phyloP scores from a whole-genome alignment of 2,888 invertebrate genomes.

The Drosophila subsilvestris region DNA sequence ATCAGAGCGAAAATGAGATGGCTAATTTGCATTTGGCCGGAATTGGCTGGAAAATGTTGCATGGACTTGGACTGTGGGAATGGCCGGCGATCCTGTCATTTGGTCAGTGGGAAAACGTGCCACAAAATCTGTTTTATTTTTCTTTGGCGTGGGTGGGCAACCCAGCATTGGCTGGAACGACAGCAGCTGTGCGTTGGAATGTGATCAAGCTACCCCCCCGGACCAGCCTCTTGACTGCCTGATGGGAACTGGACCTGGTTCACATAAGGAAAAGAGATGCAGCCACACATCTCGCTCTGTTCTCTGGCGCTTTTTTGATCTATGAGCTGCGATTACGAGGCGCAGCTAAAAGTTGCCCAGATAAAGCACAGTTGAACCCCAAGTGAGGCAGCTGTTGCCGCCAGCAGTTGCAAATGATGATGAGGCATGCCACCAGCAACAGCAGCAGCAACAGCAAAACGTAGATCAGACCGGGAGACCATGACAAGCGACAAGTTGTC shows the following conservation, averaged over 20 bases:
- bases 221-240: conserved; percentile 6
- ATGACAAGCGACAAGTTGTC: conserved; percentile 77
- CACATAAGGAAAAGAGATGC: conserved; percentile 38
- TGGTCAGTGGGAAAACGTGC: conserved; percentile 39
- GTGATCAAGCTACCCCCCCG: conserved; percentile 3
- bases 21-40: conserved; percentile 59
- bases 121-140: background rate
- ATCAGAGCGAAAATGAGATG: conserved; percentile 76
- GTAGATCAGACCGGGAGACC: conserved; percentile 47
- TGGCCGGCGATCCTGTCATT: conserved; percentile 37
- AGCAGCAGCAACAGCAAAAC: conserved; percentile 40
- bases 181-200: conserved; percentile 41
- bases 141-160: conserved; percentile 42
- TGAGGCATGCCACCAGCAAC: conserved; percentile 56
- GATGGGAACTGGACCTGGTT: conserved; percentile 51
- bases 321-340: conserved; percentile 74
- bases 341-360: conserved; percentile 70
- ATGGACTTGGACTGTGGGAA: conserved; percentile 43
- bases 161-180: conserved; percentile 16
- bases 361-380: conserved; percentile 61
- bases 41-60: conserved; percentile 46
- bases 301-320: conserved; percentile 57
- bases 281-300: conserved; percentile 47
- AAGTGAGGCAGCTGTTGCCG: conserved; percentile 65
- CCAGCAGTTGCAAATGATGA: conserved; percentile 76